phyloP scores from a whole-genome alignment of 2,888 invertebrate species.

The Lottia gigantea region DNA sequence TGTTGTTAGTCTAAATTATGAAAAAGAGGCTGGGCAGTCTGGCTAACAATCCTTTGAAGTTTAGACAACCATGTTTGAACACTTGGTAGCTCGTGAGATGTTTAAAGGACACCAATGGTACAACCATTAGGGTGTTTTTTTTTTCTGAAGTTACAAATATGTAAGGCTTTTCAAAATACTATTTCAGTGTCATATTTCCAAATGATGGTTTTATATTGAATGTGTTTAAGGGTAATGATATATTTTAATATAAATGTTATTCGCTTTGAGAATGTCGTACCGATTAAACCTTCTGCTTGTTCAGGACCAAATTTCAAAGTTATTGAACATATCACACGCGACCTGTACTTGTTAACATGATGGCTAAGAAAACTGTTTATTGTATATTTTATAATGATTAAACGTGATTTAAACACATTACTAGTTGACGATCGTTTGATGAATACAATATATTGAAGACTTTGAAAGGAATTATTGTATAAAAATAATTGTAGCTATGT shows the following conservation, averaged over 20 bases:
- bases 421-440: neutral
- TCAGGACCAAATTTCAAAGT: neutral
- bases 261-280: neutral
- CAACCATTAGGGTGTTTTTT: neutral
- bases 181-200: constrained; percentile 7
- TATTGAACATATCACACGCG: constrained; percentile 4
- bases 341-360: neutral
- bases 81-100: neutral
- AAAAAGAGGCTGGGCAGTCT: neutral
- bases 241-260: neutral
- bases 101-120: neutral
- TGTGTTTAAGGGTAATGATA: neutral
- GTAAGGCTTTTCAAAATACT: neutral
- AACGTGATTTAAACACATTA: neutral
- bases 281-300: neutral
- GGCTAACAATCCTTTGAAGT: neutral
- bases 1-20: neutral
- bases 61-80: constrained; percentile 6
- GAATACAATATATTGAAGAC: neutral
- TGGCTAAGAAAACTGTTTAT: neutral
- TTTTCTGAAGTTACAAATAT: neutral
- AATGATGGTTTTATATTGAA: neutral
- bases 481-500: neutral
- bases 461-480: neutral
- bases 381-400: constrained; percentile 7